These are phyloP conservation scores for Pseudolycoriella hygida DNA, from an alignment of 2,888 invertebrate species.

Conservation along the genomic window DNA sequence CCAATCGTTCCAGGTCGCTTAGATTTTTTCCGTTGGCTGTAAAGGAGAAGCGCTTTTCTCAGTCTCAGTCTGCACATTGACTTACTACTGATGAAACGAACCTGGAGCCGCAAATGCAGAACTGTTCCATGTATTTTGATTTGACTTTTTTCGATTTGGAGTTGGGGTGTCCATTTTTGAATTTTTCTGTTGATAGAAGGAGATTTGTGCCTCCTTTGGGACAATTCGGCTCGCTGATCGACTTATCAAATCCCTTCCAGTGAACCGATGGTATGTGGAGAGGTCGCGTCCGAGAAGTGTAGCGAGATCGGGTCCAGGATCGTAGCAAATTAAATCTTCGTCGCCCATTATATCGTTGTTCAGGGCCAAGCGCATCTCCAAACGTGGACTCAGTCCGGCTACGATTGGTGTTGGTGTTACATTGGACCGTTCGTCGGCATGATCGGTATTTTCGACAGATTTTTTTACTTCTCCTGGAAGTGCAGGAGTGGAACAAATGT, in stretches of 20 bases:
- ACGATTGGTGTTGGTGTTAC: constrained; percentile 25
- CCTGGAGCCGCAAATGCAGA: constrained; percentile 47
- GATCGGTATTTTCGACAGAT: constrained; percentile 14
- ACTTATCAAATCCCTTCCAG: constrained; percentile 30
- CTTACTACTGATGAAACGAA: constrained; percentile 16
- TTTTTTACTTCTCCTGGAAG: constrained; percentile 14
- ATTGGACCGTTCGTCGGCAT: constrained; percentile 14
- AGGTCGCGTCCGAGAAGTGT: constrained; percentile 25
- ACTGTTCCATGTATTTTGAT: constrained; percentile 45
- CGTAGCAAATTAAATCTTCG: constrained; percentile 31
- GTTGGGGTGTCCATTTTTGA: constrained; percentile 32
- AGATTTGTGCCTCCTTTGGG: constrained; percentile 31
- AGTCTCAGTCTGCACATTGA: too few species aligned
- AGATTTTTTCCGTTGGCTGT: constrained; percentile 24
- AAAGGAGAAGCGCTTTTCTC: too few species aligned
- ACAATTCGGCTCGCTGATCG: constrained; percentile 28
- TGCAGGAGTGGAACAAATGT: constrained; percentile 33
- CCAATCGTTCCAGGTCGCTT: constrained; percentile 50
- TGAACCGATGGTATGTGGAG: constrained; percentile 31
- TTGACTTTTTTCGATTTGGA: constrained; percentile 28
- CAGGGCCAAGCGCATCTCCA: constrained; percentile 46
- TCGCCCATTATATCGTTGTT: constrained; percentile 36
- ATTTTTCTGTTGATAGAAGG: constrained; percentile 31
- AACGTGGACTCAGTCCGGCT: constrained; percentile 39
- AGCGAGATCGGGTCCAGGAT: constrained; percentile 25